Percentiles rank a stretch among this genome's conserved stretches.
Evolutionary conservation across 1,140 invertebrate species (phyloP).

Genomic region (Neotoxoptera formosana): DNA sequence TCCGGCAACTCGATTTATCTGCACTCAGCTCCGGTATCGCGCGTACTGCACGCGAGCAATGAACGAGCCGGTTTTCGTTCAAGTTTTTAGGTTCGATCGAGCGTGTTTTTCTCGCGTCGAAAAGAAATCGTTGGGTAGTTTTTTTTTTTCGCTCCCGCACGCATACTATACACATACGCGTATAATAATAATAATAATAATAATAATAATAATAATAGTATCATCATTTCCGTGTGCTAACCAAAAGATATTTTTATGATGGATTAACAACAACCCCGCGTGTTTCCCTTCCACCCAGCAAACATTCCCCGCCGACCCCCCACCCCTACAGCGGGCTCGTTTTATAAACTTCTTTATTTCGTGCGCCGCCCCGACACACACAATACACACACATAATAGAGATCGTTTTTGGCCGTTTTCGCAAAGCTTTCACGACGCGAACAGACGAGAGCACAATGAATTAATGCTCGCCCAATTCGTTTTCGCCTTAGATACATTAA

Average conservation of each 20-base stretch:
- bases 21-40: neutral
- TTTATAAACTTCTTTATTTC: neutral
- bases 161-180: no score
- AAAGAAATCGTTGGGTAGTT: neutral
- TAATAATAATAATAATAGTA: no score
- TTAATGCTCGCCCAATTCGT: neutral
- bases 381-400: neutral
- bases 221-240: neutral
- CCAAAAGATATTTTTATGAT: constrained; percentile 9
- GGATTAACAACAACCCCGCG: neutral
- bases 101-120: neutral
- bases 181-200: no score
- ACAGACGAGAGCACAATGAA: neutral
- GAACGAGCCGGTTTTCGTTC: no score
- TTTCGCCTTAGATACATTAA: neutral
- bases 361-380: neutral
- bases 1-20: neutral
- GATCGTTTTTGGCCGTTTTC: neutral
- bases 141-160: neutral
- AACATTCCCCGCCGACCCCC: neutral
- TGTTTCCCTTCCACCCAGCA: neutral
- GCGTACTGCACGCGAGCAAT: no score
- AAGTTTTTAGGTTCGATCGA: neutral
- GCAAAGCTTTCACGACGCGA: neutral
- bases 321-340: neutral